Conservation (phyloP, 2,888 invertebrate genomes). For the Pachydiplax longipennis region DNA sequence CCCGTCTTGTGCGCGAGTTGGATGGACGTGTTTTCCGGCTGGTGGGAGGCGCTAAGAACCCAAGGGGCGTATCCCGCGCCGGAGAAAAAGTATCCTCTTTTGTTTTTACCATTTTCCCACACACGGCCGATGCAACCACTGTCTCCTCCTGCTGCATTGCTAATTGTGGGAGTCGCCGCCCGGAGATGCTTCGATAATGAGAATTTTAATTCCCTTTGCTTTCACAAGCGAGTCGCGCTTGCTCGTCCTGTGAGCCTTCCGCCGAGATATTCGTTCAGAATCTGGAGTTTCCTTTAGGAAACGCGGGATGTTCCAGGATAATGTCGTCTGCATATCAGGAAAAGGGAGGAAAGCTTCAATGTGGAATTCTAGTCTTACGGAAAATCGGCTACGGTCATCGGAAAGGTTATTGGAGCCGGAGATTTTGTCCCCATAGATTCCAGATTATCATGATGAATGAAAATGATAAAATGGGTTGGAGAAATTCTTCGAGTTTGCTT, state of each 20-base stretch:
- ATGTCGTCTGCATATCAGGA: too few species aligned
- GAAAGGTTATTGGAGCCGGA: too few species aligned
- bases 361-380: too few species aligned
- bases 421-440: too few species aligned
- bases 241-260: not conserved
- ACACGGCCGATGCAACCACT: not conserved
- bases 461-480: too few species aligned
- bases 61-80: not conserved
- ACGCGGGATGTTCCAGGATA: too few species aligned
- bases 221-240: not conserved
- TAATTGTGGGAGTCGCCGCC: not conserved
- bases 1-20: not conserved
- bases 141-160: not conserved
- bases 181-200: not conserved
- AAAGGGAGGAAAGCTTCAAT: too few species aligned
- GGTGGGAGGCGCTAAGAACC: not conserved
- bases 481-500: too few species aligned
- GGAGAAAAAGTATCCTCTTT: not conserved
- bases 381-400: too few species aligned
- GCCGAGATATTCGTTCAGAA: not conserved
- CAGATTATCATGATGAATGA: too few species aligned
- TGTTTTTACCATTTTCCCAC: not conserved
- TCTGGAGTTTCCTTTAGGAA: not conserved
- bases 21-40: slow-evolving; percentile 39
- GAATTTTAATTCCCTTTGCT: not conserved